Percentiles rank a stretch among this genome's conserved stretches.
Evolutionary conservation across 2,113 vertebrate species (phyloP).

Genomic region (Plectropomus leopardus): DNA sequence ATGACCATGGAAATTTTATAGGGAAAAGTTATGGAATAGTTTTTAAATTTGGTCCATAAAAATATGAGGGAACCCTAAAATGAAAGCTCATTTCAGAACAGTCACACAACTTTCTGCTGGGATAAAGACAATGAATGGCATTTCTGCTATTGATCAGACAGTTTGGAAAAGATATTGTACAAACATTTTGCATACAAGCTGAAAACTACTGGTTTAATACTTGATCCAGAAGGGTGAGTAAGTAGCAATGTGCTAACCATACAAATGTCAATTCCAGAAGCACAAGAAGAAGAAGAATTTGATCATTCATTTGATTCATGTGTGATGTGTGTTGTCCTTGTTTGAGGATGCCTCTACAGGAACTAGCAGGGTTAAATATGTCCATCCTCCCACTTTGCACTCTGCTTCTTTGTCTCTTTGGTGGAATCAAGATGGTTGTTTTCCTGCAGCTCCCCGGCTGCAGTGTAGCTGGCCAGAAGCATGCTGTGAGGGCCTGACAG

Average conservation of each 20-base stretch:
- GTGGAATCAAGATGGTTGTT: constrained; percentile 37
- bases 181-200: not conserved
- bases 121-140: not conserved
- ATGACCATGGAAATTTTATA: too few species aligned
- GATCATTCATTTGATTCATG: not conserved
- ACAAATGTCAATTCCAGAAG: not conserved
- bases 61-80: too few species aligned
- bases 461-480: constrained; percentile 48
- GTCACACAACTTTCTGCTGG: not conserved
- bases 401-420: constrained; percentile 34
- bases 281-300: not conserved
- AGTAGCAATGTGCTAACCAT: not conserved
- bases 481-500: constrained; percentile 61
- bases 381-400: not conserved
- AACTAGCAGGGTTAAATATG: constrained; percentile 14
- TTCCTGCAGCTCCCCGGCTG: constrained; percentile 45
- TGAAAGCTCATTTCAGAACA: not conserved
- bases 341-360: not conserved
- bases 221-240: not conserved
- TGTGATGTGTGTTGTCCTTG: too few species aligned
- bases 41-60: too few species aligned
- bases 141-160: not conserved
- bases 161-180: not conserved
- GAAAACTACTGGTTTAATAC: not conserved
- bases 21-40: too few species aligned